Conservation (phyloP, 1,140 invertebrate species). For the Cephus cinctus region DNA sequence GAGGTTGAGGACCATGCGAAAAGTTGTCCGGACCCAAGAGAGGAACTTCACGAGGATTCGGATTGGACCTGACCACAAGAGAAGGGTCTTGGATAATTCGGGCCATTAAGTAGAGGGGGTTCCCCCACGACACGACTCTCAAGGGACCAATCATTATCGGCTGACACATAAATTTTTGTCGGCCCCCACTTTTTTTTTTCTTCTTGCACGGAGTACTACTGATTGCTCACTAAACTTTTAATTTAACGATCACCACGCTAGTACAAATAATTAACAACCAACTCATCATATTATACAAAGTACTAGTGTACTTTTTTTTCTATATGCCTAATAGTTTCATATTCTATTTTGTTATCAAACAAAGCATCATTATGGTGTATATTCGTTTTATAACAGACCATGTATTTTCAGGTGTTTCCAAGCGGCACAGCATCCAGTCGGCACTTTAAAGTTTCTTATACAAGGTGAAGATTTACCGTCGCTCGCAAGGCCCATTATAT, state of each 20-base stretch:
- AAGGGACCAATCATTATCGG: not conserved
- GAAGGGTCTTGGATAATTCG: not conserved
- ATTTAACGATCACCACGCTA: not conserved
- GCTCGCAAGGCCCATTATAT: slow-evolving; percentile 9
- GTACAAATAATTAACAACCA: not conserved
- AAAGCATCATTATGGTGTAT: not conserved
- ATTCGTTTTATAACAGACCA: not conserved
- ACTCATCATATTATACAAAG: not conserved
- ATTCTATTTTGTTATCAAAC: not conserved
- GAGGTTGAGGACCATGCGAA: too few relatives aligned
- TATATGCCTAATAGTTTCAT: not conserved
- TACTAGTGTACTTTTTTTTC: not conserved
- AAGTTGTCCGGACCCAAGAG: too few relatives aligned
- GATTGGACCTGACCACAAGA: too few relatives aligned
- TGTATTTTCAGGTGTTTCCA: not conserved
- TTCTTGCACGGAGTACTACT: not conserved
- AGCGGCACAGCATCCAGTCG: not conserved
- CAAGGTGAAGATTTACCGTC: slow-evolving; percentile 9
- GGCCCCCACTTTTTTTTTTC: not conserved
- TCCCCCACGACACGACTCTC: not conserved
- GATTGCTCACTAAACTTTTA: not conserved
- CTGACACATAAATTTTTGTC: not conserved
- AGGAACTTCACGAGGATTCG: too few relatives aligned
- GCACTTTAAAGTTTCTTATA: not conserved
- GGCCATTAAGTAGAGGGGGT: not conserved